A percentile compares a stretch with the other conserved stretches of the same genome.
phyloP scores from a whole-genome alignment of 2,888 invertebrate genomes.

The Netelia fuscicornis region DNA sequence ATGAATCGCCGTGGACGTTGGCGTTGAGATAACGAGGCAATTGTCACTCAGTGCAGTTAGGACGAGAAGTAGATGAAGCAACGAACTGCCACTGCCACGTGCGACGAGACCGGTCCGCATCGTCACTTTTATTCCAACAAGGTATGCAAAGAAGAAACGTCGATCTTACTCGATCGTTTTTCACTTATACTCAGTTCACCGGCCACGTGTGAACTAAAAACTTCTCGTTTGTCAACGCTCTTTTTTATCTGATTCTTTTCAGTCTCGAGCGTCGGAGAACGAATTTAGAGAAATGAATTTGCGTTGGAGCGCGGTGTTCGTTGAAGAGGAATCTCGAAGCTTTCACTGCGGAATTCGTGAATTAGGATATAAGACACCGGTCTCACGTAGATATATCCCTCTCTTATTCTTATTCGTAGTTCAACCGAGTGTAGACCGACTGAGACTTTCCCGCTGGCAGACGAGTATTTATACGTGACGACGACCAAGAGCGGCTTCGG shows the following conservation, averaged over 20 bases:
- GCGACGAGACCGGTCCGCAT: slow-evolving; percentile 33
- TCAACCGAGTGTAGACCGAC: slow-evolving; percentile 72
- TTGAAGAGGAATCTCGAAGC: too few relatives aligned
- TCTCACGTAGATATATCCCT: slow-evolving; percentile 24
- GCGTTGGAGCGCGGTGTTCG: too few relatives aligned
- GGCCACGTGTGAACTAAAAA: too few relatives aligned
- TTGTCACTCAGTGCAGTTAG: slow-evolving; percentile 30
- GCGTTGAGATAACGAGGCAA: slow-evolving; percentile 31
- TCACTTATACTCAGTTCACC: neutral
- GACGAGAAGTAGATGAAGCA: slow-evolving; percentile 49
- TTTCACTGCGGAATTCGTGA: neutral
- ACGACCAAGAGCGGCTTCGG: slow-evolving; percentile 60
- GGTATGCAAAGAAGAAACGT: neutral
- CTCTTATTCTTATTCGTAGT: slow-evolving; percentile 42
- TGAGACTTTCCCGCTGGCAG: slow-evolving; percentile 75
- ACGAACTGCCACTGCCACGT: slow-evolving; percentile 40
- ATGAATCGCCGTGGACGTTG: slow-evolving; percentile 28
- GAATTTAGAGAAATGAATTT: too few relatives aligned
- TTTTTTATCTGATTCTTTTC: too few relatives aligned
- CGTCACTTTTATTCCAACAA: neutral
- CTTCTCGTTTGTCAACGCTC: too few relatives aligned
- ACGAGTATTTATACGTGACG: slow-evolving; percentile 79
- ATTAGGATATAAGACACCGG: neutral
- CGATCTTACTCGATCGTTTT: neutral
- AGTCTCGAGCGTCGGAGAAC: too few relatives aligned